A percentile compares a stretch with the other conserved stretches of the same genome.
phyloP scores from a whole-genome alignment of 2,888 invertebrate genomes.

The Yponomeuta malinellus region DNA sequence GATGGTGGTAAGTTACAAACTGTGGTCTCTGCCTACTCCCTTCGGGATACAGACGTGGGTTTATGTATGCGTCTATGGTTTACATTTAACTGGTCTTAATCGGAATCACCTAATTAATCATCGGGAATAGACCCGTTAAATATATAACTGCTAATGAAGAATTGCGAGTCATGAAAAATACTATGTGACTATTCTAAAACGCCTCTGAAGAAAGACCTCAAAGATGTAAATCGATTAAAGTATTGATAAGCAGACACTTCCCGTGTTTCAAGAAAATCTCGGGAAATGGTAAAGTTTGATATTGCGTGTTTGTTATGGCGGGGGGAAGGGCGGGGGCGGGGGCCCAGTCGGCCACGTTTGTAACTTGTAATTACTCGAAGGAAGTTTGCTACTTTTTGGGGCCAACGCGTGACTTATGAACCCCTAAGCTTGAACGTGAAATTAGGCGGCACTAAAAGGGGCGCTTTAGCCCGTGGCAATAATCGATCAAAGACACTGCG shows the following conservation, averaged over 20 bases:
- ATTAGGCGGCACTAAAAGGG: conserved; percentile 54
- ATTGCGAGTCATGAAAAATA: too few relatives aligned
- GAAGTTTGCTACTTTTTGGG: conserved; percentile 62
- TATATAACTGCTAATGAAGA: too few relatives aligned
- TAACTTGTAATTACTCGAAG: conserved; percentile 67
- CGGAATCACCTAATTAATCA: too few relatives aligned
- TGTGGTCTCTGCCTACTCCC: too few relatives aligned
- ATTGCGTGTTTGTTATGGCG: conserved; percentile 52
- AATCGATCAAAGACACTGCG: conserved; percentile 24
- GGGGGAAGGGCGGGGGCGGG: conserved; percentile 26
- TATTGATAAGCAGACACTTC: not conserved
- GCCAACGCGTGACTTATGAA: conserved; percentile 52
- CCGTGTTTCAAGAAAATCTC: conserved; percentile 7
- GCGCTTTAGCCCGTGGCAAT: conserved; percentile 38
- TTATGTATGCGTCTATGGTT: too few relatives aligned
- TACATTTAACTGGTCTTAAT: too few relatives aligned
- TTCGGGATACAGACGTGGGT: too few relatives aligned
- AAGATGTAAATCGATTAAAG: not conserved
- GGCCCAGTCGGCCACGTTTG: conserved; percentile 39
- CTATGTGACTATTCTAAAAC: too few relatives aligned
- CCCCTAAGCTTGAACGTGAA: conserved; percentile 44
- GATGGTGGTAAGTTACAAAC: too few relatives aligned
- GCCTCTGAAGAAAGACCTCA: not conserved
- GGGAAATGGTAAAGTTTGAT: conserved; percentile 34
- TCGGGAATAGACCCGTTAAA: too few relatives aligned